A percentile compares a stretch with the other conserved stretches of the same genome.
Evolutionary conservation across 2,113 vertebrate species (phyloP).

Genomic region (Sakesphorus luctuosus): DNA sequence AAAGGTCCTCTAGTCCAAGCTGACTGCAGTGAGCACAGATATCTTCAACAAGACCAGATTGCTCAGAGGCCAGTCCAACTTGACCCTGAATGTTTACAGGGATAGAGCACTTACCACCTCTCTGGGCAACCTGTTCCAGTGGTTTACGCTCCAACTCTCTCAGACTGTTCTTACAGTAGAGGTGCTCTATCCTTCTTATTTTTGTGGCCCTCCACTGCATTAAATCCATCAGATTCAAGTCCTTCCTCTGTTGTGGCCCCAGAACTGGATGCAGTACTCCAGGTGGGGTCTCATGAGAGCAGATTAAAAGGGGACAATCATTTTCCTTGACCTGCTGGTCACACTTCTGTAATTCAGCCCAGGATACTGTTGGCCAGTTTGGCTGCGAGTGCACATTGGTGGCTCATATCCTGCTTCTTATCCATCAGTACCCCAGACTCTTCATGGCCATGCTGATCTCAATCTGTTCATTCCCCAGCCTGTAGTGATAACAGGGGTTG

Average conservation of each 20-base stretch:
- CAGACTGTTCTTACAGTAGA: not conserved
- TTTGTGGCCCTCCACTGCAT: not conserved
- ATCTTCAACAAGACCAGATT: not conserved
- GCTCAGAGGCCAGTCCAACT: not conserved
- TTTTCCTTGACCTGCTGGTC: not conserved
- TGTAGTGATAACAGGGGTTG: not conserved
- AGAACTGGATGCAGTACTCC: not conserved
- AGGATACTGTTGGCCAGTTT: not conserved
- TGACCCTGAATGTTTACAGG: not conserved
- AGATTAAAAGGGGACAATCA: not conserved
- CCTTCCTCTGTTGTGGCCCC: not conserved
- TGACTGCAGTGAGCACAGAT: not conserved
- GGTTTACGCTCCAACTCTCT: not conserved
- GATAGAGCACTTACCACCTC: too few species aligned
- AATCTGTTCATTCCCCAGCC: too few species aligned
- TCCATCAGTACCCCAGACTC: not conserved
- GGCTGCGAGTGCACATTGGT: accelerated
- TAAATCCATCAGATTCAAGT: not conserved
- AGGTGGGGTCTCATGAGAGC: not conserved
- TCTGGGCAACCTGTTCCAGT: not conserved
- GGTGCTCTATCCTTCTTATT: not conserved
- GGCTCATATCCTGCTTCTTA: not conserved
- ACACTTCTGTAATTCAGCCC: not conserved
- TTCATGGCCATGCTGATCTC: not conserved
- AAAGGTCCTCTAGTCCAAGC: not conserved